These are phyloP conservation scores for Rhagium mordax DNA, from an alignment of 2,888 invertebrate species.

Conservation along the genomic window DNA sequence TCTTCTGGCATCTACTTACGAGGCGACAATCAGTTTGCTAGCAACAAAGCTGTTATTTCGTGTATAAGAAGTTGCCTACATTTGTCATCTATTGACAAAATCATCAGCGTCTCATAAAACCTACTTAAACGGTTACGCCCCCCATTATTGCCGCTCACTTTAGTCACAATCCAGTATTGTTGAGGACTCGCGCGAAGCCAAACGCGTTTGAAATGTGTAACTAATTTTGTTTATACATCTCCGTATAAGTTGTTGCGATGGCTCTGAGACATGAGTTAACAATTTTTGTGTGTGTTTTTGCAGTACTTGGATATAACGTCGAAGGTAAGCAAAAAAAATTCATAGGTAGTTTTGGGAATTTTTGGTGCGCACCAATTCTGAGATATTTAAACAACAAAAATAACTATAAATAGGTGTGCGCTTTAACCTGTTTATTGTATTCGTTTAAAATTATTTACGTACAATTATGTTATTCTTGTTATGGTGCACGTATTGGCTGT, in stretches of 20 bases:
- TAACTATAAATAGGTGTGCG: slow-evolving; percentile 15
- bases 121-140: slow-evolving; percentile 7
- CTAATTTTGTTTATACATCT: background rate
- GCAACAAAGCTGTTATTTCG: no score
- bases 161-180: slow-evolving; percentile 3
- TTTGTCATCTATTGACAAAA: background rate
- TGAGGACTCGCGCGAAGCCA: slow-evolving; percentile 13
- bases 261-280: background rate
- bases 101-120: background rate
- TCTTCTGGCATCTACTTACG: no score
- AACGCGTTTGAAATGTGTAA: slow-evolving; percentile 20
- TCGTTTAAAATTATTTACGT: background rate
- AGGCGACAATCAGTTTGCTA: no score
- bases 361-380: background rate
- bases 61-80: background rate
- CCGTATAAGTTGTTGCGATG: background rate
- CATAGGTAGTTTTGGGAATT: background rate
- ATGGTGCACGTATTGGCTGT: background rate
- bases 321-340: background rate
- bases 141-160: slow-evolving; percentile 9
- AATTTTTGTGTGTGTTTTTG: background rate
- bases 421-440: background rate
- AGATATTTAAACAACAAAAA: slow-evolving; percentile 1
- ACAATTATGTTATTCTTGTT: background rate
- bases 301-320: background rate